These are phyloP conservation scores for Colletes collaris DNA, from an alignment of 2,888 invertebrate genomes.

Conservation along the genomic window DNA sequence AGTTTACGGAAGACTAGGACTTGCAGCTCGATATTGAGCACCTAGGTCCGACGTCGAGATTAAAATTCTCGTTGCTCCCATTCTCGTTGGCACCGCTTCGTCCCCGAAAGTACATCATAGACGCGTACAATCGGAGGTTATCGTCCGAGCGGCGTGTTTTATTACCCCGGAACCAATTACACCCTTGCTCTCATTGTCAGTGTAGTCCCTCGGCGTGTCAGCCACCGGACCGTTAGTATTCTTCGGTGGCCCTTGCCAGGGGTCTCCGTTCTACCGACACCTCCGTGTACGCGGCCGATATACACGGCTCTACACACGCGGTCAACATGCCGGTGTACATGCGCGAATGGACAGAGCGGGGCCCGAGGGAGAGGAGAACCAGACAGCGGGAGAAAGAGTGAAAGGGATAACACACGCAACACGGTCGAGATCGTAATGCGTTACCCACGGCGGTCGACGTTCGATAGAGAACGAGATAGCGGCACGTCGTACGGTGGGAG, in stretches of 20 bases:
- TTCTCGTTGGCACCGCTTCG: not conserved
- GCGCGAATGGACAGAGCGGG: conserved; percentile 46
- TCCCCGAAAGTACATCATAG: conserved; percentile 33
- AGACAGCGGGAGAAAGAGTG: conserved; percentile 7
- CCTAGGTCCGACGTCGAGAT: too few relatives aligned
- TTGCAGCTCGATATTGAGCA: too few relatives aligned
- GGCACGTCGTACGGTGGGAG: conserved; percentile 72
- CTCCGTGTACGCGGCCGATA: conserved; percentile 59
- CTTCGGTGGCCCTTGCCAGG: conserved; percentile 53
- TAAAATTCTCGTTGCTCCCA: too few relatives aligned
- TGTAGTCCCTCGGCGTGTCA: conserved; percentile 38
- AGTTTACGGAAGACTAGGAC: too few relatives aligned
- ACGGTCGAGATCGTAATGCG: conserved; percentile 63
- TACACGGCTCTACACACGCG: conserved; percentile 57
- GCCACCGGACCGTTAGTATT: conserved; percentile 56
- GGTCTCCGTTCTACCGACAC: conserved; percentile 61
- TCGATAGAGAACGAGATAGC: conserved; percentile 72
- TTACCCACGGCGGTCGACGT: conserved; percentile 67
- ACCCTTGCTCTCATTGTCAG: conserved; percentile 58
- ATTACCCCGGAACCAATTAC: conserved; percentile 62
- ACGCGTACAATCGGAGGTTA: conserved; percentile 35
- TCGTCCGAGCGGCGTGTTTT: conserved; percentile 44
- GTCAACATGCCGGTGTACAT: conserved; percentile 56
- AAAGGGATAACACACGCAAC: conserved; percentile 38
- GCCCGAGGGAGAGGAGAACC: not conserved